phyloP scores from a whole-genome alignment of 2,888 invertebrate species.

The Hydropsyche betteni region DNA sequence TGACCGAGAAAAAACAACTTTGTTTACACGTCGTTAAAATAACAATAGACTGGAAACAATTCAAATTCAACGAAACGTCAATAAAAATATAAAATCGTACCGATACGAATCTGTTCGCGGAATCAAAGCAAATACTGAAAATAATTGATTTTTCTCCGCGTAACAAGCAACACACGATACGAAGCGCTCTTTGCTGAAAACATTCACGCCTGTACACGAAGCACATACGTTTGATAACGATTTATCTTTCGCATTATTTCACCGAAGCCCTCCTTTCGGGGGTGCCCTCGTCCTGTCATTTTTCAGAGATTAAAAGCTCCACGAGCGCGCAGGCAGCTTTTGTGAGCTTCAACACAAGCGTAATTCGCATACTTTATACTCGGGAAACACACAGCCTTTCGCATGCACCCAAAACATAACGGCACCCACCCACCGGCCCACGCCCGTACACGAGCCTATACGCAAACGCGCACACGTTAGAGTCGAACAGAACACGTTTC shows the following conservation, averaged over 20 bases:
- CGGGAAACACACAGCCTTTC: background rate
- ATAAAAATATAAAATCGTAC: too few species aligned
- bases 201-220: background rate
- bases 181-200: too few species aligned
- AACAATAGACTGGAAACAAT: too few species aligned
- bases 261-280: constrained; percentile 6
- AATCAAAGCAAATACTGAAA: too few species aligned
- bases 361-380: too few species aligned
- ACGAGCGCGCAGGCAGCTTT: constrained; percentile 14
- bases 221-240: constrained; percentile 21
- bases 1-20: too few species aligned
- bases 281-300: constrained; percentile 25
- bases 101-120: too few species aligned
- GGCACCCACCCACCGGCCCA: background rate
- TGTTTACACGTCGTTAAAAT: too few species aligned
- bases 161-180: too few species aligned
- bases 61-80: too few species aligned
- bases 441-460: too few species aligned
- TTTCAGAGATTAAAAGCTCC: constrained; percentile 32
- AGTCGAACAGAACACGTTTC: constrained; percentile 31
- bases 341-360: background rate
- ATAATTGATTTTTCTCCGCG: too few species aligned
- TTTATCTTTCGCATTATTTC: constrained; percentile 22
- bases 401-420: background rate
- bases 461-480: background rate